Evolutionary conservation across 2,888 invertebrate species (phyloP).

Genomic region (Campoplex capitator): DNA sequence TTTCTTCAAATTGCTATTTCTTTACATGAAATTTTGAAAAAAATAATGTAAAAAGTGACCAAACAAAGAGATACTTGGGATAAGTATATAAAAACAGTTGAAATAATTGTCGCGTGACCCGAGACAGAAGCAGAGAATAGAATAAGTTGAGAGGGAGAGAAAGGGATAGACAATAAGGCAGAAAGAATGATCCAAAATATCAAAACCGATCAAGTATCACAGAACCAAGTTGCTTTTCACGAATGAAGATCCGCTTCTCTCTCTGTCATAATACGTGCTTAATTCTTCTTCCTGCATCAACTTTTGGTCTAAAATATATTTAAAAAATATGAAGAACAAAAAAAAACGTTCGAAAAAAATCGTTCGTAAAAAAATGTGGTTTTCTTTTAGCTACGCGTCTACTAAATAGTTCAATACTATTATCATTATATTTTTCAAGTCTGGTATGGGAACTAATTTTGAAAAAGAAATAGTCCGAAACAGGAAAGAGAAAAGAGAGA

Average conservation of each 20-base stretch:
- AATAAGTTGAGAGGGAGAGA: background rate
- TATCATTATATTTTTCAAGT: slow-evolving; percentile 44
- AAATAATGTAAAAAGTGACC: slow-evolving; percentile 9
- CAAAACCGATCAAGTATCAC: slow-evolving; percentile 27
- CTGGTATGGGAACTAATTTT: slow-evolving; percentile 66
- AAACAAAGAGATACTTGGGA: slow-evolving; percentile 27
- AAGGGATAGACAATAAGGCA: background rate
- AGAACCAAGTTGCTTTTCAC: slow-evolving; percentile 79
- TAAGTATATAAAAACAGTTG: slow-evolving; percentile 38
- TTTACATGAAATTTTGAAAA: slow-evolving; percentile 8
- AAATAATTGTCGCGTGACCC: slow-evolving; percentile 48
- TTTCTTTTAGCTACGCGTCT: slow-evolving; percentile 74
- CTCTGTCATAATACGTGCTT: slow-evolving; percentile 65
- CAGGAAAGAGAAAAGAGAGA: slow-evolving; percentile 52
- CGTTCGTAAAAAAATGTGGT: background rate
- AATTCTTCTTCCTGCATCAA: background rate
- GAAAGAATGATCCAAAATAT: slow-evolving; percentile 39
- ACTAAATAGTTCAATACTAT: slow-evolving; percentile 68
- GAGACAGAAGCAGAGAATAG: slow-evolving; percentile 1
- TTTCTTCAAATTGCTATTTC: background rate
- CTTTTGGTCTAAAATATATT: background rate
- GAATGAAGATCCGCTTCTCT: slow-evolving; percentile 72
- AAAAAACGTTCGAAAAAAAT: background rate
- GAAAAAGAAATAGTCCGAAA: slow-evolving; percentile 46
- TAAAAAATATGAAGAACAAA: background rate